A percentile compares a stretch with the other conserved stretches of the same genome.
Conservation (phyloP, 2,888 invertebrate genomes). For the Lasioglossum marginatum region DNA sequence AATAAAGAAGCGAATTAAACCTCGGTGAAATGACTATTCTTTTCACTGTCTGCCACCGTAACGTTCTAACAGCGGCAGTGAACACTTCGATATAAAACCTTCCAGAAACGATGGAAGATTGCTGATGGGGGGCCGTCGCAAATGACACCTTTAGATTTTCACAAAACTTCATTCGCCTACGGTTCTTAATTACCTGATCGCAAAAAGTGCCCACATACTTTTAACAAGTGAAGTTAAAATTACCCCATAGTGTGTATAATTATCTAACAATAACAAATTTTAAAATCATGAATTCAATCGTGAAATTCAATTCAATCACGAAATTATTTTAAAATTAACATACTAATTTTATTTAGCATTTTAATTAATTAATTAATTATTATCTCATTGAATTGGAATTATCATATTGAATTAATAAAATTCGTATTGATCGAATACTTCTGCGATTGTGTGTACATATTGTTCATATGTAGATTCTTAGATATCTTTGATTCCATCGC, state of each 20-base stretch:
- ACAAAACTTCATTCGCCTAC: neutral
- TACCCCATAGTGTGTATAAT: neutral
- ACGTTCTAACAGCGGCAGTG: constrained; percentile 75
- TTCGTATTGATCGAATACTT: neutral
- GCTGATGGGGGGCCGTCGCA: constrained; percentile 34
- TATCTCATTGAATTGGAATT: neutral
- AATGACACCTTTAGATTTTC: neutral
- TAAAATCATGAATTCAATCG: neutral
- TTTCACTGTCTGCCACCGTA: constrained; percentile 71
- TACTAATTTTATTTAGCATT: neutral
- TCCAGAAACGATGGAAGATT: constrained; percentile 71
- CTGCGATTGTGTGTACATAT: neutral
- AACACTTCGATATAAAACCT: constrained; percentile 79
- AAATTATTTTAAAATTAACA: neutral
- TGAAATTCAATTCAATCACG: neutral
- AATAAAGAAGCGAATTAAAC: constrained; percentile 38
- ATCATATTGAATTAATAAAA: neutral
- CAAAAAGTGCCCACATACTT: too few species aligned
- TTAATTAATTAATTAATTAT: neutral
- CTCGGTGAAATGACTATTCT: constrained; percentile 66
- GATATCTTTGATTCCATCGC: neutral
- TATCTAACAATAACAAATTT: neutral
- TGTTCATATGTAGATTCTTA: too few species aligned
- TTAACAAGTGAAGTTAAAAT: neutral
- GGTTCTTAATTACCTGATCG: neutral